phyloP scores from a whole-genome alignment of 2,888 invertebrate species.

The Drosophila merina region DNA sequence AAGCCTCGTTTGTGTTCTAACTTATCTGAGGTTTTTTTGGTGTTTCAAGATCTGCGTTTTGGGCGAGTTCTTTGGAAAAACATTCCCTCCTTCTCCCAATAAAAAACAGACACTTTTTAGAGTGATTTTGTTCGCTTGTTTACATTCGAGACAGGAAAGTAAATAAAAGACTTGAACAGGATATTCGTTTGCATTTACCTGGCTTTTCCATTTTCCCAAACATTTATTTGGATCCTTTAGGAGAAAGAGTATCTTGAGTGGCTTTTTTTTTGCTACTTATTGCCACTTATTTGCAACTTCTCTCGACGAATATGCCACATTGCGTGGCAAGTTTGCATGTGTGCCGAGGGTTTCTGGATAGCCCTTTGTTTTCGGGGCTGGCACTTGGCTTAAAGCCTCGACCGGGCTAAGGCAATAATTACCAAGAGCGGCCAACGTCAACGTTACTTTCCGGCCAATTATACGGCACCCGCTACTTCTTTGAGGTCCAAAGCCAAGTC shows the following conservation, averaged over 20 bases:
- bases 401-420: constrained; percentile 31
- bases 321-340: constrained; percentile 48
- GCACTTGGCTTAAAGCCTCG: not conserved
- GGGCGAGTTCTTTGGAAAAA: no score
- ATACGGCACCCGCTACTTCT: constrained; percentile 38
- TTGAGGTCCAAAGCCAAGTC: not conserved
- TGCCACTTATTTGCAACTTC: constrained; percentile 58
- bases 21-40: no score
- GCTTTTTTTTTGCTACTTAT: not conserved
- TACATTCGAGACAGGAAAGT: constrained; percentile 6
- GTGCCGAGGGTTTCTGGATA: not conserved
- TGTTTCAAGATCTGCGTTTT: no score
- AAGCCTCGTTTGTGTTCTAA: no score
- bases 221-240: not conserved
- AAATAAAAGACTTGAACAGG: constrained; percentile 6
- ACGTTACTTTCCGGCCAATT: constrained; percentile 68
- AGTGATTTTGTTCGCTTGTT: not conserved
- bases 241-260: constrained; percentile 19
- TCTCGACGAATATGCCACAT: constrained; percentile 49
- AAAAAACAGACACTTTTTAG: not conserved
- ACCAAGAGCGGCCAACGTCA: constrained; percentile 49
- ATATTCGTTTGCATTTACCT: constrained; percentile 6
- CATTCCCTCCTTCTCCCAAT: not conserved
- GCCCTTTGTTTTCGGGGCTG: no score
- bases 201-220: constrained; percentile 1